Evolutionary conservation across 2,888 invertebrate species (phyloP).

Genomic region (Acleris laterana): DNA sequence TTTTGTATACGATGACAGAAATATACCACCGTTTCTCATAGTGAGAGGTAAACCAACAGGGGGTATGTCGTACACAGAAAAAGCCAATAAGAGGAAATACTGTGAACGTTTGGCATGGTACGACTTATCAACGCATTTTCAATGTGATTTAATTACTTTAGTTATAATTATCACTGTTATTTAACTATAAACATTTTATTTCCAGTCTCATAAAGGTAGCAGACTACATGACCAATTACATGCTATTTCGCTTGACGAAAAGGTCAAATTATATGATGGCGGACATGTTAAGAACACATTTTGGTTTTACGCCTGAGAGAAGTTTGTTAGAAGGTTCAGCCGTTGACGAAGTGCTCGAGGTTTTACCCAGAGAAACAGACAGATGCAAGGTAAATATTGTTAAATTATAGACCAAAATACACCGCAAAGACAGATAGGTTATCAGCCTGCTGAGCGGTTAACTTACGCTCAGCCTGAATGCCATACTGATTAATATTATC

Average conservation of each 20-base stretch:
- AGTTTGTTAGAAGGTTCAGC: constrained; percentile 66
- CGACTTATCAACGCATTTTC: constrained; percentile 31
- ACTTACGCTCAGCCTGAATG: too few species aligned
- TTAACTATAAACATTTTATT: not conserved
- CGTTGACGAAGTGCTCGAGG: constrained; percentile 80
- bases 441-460: too few species aligned
- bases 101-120: constrained; percentile 92
- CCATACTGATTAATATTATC: too few species aligned
- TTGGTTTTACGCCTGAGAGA: constrained; percentile 77
- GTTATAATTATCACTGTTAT: not conserved
- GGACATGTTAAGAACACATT: constrained; percentile 80
- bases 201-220: constrained; percentile 88
- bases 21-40: constrained; percentile 74
- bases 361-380: constrained; percentile 67
- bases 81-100: constrained; percentile 92
- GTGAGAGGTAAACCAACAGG: constrained; percentile 85
- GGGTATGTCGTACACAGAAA: constrained; percentile 94
- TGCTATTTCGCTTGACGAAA: constrained; percentile 87
- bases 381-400: constrained; percentile 67
- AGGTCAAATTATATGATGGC: constrained; percentile 86
- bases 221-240: constrained; percentile 89
- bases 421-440: too few species aligned
- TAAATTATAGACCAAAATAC: too few species aligned
- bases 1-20: constrained; percentile 90
- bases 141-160: not conserved